Conservation (phyloP, 1,140 invertebrate species). For the Parapsyche elsis region DNA sequence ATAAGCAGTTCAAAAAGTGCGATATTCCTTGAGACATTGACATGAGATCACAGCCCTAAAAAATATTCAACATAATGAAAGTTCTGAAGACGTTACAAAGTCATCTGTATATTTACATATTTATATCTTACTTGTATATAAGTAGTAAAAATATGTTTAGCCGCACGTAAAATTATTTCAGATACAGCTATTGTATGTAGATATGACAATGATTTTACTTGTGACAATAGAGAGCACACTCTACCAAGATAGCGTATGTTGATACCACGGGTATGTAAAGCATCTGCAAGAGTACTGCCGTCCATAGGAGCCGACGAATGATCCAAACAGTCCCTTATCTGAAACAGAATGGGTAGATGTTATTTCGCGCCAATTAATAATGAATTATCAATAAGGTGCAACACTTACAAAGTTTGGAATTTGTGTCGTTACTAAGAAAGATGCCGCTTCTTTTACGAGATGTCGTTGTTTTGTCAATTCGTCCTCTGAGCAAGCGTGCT, state of each 20-base stretch:
- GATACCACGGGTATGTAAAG: slow-evolving; percentile 93
- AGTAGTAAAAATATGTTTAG: slow-evolving; percentile 93
- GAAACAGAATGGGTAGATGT: slow-evolving; percentile 53
- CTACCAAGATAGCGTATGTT: slow-evolving; percentile 97
- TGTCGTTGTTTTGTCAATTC: slow-evolving; percentile 84
- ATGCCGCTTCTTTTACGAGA: slow-evolving; percentile 93
- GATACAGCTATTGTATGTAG: slow-evolving; percentile 87
- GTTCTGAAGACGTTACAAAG: neutral
- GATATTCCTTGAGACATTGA: slow-evolving; percentile 88
- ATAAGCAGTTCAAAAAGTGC: slow-evolving; percentile 95
- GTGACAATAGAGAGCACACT: slow-evolving; percentile 80
- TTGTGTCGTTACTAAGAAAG: slow-evolving; percentile 92
- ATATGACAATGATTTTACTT: slow-evolving; percentile 87
- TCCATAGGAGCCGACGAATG: slow-evolving; percentile 95
- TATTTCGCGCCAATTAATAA: slow-evolving; percentile 32
- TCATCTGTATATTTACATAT: neutral
- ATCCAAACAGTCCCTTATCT: slow-evolving; percentile 92
- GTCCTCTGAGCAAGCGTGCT: slow-evolving; percentile 77
- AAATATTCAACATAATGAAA: slow-evolving; percentile 24
- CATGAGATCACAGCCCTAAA: slow-evolving; percentile 85
- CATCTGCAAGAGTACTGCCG: slow-evolving; percentile 92
- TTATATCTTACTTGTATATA: slow-evolving; percentile 81
- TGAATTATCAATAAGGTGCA: slow-evolving; percentile 32
- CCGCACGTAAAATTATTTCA: slow-evolving; percentile 87
- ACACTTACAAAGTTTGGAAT: slow-evolving; percentile 90